Percentiles rank a stretch among this genome's conserved stretches.
Evolutionary conservation across 2,797 vertebrate genomes (phyloP).

Genomic region (Artibeus lituratus): DNA sequence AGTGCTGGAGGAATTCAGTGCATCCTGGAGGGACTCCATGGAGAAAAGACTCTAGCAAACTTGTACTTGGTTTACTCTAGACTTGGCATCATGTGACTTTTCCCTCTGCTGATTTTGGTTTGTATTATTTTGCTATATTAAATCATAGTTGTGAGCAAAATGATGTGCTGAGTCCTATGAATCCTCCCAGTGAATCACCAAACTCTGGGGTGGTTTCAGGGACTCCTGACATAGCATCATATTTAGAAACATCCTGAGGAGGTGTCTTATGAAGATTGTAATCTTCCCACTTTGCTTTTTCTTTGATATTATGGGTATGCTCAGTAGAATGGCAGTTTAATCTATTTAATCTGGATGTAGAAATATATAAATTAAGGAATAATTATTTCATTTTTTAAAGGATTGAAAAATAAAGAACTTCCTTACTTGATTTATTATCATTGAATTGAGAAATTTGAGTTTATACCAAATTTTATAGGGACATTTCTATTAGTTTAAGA

Average conservation of each 20-base stretch:
- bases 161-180: neutral
- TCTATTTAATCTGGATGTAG: neutral
- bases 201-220: neutral
- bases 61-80: neutral
- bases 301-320: neutral
- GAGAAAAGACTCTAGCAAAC: neutral
- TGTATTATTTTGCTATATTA: conserved; percentile 29
- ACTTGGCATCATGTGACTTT: neutral
- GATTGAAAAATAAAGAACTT: conserved; percentile 7
- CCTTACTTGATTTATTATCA: conserved; percentile 13
- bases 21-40: neutral
- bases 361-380: conserved; percentile 31
- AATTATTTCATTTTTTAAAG: conserved; percentile 13
- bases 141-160: neutral
- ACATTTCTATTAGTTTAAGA: conserved; percentile 34
- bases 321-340: neutral
- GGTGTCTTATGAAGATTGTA: neutral
- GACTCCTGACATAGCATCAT: neutral
- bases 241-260: neutral
- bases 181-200: neutral
- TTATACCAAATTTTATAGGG: neutral
- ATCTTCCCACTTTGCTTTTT: neutral
- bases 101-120: conserved; percentile 38
- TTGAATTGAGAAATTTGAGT: conserved; percentile 39
- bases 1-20: neutral